Conservation (phyloP, 1,140 invertebrate genomes). For the Hyphantria cunea region DNA sequence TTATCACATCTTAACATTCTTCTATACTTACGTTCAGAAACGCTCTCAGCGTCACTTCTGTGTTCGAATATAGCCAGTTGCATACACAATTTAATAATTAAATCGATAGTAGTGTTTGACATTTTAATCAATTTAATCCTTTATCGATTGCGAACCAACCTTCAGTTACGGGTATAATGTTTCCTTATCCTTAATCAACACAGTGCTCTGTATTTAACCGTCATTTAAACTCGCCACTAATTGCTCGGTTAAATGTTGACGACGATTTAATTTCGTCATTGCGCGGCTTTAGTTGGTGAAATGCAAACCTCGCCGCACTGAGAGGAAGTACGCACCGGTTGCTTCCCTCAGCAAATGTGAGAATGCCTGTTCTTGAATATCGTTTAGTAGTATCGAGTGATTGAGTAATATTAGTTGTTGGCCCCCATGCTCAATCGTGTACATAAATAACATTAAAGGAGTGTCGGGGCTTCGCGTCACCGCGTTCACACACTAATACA, state of each 20-base stretch:
- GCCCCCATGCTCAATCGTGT: constrained; percentile 45
- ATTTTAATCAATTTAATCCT: constrained; percentile 34
- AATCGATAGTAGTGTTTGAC: constrained; percentile 34
- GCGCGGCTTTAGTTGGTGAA: constrained; percentile 9
- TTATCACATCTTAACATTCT: constrained; percentile 2
- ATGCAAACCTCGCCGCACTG: constrained; percentile 23
- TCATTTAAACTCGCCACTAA: constrained; percentile 56
- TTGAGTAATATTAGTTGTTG: constrained; percentile 46
- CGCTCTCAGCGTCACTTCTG: constrained; percentile 9
- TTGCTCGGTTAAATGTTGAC: constrained; percentile 54
- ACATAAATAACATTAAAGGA: constrained; percentile 57
- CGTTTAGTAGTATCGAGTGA: constrained; percentile 46
- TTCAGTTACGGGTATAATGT: constrained; percentile 43
- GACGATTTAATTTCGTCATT: constrained; percentile 61
- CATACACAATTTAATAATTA: constrained; percentile 10
- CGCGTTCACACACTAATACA: background rate
- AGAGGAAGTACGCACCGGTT: constrained; percentile 44
- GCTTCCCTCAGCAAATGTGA: constrained; percentile 33
- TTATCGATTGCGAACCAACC: constrained; percentile 35
- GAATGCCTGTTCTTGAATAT: constrained; percentile 16
- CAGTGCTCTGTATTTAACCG: constrained; percentile 46
- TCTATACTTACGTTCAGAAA: constrained; percentile 8
- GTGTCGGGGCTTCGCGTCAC: constrained; percentile 13
- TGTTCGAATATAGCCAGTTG: constrained; percentile 21
- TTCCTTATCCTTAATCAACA: constrained; percentile 48